Base-by-base conservation (phyloP, 2,113 vertebrate genomes). In the Chamaea fasciata region DNA sequence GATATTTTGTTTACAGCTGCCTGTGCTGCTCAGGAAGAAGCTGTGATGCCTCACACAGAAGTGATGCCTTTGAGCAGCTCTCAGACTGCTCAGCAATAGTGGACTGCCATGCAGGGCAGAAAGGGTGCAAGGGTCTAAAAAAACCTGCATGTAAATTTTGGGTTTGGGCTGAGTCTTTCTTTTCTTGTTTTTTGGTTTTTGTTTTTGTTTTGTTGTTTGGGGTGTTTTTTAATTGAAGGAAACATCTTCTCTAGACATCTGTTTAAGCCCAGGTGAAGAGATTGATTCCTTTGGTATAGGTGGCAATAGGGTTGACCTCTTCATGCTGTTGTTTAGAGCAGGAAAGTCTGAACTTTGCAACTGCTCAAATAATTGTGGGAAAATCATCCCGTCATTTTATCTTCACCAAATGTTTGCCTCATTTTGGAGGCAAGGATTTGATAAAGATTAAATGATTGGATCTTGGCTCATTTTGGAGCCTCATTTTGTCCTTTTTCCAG, bases 271-370 rank as follows among this genome's bases (percentile, higher is more conserved):
- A 35, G 46, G 26, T 4, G 4, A 57, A 68, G 44, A 53, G 65
- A 19, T 74, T 1, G 0, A 3, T 65, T 44, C 1, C 1, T 27
- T 75, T 6, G 6, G 20, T 76, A 9, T 22, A 50, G 44, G 28
- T 62, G 24, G 6, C 18, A 17, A 2, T 15, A 37, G 20, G 20
- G 20, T 35, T 41, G 49, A 74, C 39, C 4, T 71, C 67, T 71
- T 33, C 22, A 59, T 7, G 18, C 44, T 28, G 11, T 26, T 41
- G 16, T 35, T 87, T 35, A 33, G 42, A 65, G 23, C 39, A 68
- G 47, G 33, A 42, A 41, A 24, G 42, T 22, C 31, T 57, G 15
- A 75, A 37, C 55, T 70, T 84, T 35, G 73, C 37, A 33, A 16
- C 49, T 63, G 37, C n/a, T 93, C 31, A 68, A 26, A 33, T 44